Percentiles rank a stretch among this genome's conserved stretches.
phyloP scores from a whole-genome alignment of 2,113 vertebrate genomes.

The Xenus cinereus region DNA sequence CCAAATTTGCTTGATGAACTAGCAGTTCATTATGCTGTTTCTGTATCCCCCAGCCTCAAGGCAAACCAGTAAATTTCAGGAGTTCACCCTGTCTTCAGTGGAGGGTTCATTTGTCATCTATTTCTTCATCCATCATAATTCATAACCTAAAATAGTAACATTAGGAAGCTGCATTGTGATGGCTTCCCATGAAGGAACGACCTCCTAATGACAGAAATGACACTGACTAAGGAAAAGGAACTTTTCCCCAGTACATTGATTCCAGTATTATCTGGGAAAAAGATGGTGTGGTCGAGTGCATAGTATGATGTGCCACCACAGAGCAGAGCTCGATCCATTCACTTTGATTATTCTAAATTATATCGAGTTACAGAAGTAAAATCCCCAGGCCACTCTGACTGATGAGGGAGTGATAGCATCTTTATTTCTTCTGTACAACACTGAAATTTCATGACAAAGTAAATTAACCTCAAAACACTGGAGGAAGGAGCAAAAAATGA shows the following conservation, averaged over 20 bases:
- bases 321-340: background rate
- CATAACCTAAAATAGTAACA: background rate
- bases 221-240: background rate
- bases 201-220: background rate
- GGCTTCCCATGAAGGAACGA: background rate
- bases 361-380: background rate
- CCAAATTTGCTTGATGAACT: background rate
- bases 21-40: background rate
- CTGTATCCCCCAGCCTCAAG: background rate
- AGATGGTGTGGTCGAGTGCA: background rate
- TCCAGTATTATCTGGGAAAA: background rate
- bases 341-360: background rate
- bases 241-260: background rate
- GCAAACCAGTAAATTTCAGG: background rate
- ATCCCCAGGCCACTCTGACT: background rate
- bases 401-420: background rate
- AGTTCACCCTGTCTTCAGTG: background rate
- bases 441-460: background rate
- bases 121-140: background rate
- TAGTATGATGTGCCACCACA: background rate
- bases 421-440: background rate
- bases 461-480: background rate
- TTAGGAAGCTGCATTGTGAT: background rate
- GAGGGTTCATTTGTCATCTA: background rate
- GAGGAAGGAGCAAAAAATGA: background rate